Evolutionary conservation across 2,888 invertebrate genomes (phyloP), one percentile per base, ranked within the genome.

Genomic region (Nowickia ferox): DNA sequence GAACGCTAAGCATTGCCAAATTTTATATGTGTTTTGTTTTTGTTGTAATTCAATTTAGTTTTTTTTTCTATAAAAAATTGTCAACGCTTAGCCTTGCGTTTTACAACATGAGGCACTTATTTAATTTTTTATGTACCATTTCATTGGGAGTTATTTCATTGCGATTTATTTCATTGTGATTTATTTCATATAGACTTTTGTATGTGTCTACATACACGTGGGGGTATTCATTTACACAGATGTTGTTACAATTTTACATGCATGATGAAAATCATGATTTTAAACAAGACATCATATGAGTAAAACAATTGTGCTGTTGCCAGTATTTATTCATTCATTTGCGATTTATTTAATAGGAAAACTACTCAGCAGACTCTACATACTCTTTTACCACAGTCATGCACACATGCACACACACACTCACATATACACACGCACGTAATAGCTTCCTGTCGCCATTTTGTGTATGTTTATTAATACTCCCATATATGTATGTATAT

Each of bases 381-480:
- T n/a, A n/a, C n/a, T n/a, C n/a, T n/a, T n/a, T n/a, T n/a, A n/a
- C n/a, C n/a, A n/a, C n/a, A n/a, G n/a, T n/a, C n/a, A n/a, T n/a
- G n/a, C n/a, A n/a, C n/a, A n/a, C n/a, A n/a, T n/a, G n/a, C n/a
- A n/a, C n/a, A n/a, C n/a, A n/a, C n/a, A n/a, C n/a, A n/a, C n/a
- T n/a, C n/a, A n/a, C n/a, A n/a, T n/a, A n/a, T n/a, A n/a, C 13
- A 44, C 13, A 30, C 9, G 2, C 17, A 38, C 38, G 38, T 46
- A 71, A 82, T 53, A 61, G 57, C 69, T 75, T 84, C 79, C 84
- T 75, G 79, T 79, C 69, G 75, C 63, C 79, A 75, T 84, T 74
- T 83, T 77, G 44, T 53, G 53, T 40, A 19, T 19, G 30, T 51
- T 69, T 61, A 17, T 42, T 22, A 46, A 55, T 53, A 1, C 10